Conservation (phyloP, 2,888 invertebrate genomes). For the Torymus tubicola region DNA sequence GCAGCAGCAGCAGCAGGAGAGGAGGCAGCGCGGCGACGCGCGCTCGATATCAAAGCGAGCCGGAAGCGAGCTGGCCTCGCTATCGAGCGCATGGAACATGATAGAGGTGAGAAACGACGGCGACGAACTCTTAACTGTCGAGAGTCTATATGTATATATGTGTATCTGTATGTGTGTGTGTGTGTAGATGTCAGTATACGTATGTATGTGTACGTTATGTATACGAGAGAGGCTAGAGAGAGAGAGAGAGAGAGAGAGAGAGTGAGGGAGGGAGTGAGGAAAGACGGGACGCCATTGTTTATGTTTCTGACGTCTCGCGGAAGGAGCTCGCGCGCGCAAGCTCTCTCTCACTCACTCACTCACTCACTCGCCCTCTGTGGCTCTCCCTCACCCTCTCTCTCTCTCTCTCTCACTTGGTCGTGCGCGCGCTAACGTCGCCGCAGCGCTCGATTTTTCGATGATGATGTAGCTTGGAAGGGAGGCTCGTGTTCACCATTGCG, state of each 20-base stretch:
- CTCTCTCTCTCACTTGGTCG: neutral
- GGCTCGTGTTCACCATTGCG: too few relatives aligned
- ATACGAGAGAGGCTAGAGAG: neutral
- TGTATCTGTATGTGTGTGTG: too few relatives aligned
- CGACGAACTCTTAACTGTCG: too few relatives aligned
- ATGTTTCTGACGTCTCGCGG: slow-evolving; percentile 15
- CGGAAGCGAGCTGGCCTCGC: slow-evolving; percentile 74
- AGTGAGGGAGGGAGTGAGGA: neutral
- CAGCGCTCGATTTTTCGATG: too few relatives aligned
- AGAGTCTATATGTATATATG: too few relatives aligned
- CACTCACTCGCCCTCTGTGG: neutral
- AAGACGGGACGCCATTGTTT: slow-evolving; percentile 34
- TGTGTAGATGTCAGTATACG: too few relatives aligned
- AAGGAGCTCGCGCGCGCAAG: neutral
- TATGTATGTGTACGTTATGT: too few relatives aligned
- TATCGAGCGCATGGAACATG: slow-evolving; percentile 75
- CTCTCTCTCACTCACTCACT: slow-evolving; percentile 6
- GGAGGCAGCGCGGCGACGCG: slow-evolving; percentile 12
- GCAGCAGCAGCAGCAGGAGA: neutral
- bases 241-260: slow-evolving; percentile 4
- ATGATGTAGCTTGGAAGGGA: too few relatives aligned
- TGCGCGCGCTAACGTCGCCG: too few relatives aligned
- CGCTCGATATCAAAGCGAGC: slow-evolving; percentile 40
- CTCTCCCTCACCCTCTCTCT: too few relatives aligned
- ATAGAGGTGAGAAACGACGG: slow-evolving; percentile 72